A percentile compares a stretch with the other conserved stretches of the same genome.
phyloP scores from a whole-genome alignment of 2,888 invertebrate genomes.

The Apeira syringaria region DNA sequence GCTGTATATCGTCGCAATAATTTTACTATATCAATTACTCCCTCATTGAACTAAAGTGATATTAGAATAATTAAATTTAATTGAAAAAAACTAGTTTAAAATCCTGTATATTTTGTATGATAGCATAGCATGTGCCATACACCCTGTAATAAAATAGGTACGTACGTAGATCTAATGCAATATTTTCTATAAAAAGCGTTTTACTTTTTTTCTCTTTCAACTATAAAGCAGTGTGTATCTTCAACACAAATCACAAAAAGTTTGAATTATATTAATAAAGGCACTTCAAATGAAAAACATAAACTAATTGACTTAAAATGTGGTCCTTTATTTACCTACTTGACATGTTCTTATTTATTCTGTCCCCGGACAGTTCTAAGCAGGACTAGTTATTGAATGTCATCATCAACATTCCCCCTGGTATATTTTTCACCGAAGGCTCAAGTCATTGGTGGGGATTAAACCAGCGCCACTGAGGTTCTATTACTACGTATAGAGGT shows the following conservation, averaged over 20 bases:
- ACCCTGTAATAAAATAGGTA: conserved; percentile 77
- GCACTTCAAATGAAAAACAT: conserved; percentile 68
- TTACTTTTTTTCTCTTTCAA: conserved; percentile 60
- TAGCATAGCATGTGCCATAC: conserved; percentile 79
- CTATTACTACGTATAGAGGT: too few relatives aligned
- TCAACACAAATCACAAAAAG: conserved; percentile 67
- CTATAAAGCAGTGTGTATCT: conserved; percentile 62
- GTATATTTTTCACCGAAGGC: too few relatives aligned
- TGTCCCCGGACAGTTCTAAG: too few relatives aligned
- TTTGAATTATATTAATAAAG: conserved; percentile 67
- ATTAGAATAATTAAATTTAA: conserved; percentile 65
- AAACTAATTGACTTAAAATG: conserved; percentile 50
- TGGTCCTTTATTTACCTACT: conserved; percentile 26
- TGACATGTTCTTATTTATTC: too few relatives aligned
- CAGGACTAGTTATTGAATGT: too few relatives aligned
- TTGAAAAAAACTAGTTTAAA: conserved; percentile 56
- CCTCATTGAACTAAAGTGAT: conserved; percentile 81
- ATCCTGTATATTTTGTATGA: conserved; percentile 81
- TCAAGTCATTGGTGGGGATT: too few relatives aligned
- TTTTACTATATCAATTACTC: conserved; percentile 63
- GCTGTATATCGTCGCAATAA: conserved; percentile 54
- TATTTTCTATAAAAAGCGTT: conserved; percentile 71
- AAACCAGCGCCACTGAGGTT: too few relatives aligned
- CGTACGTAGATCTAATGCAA: conserved; percentile 72
- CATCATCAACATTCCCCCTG: too few relatives aligned